A percentile compares a stretch with the other conserved stretches of the same genome.
phyloP scores from a whole-genome alignment of 2,888 invertebrate species.

The Therioaphis trifolii region DNA sequence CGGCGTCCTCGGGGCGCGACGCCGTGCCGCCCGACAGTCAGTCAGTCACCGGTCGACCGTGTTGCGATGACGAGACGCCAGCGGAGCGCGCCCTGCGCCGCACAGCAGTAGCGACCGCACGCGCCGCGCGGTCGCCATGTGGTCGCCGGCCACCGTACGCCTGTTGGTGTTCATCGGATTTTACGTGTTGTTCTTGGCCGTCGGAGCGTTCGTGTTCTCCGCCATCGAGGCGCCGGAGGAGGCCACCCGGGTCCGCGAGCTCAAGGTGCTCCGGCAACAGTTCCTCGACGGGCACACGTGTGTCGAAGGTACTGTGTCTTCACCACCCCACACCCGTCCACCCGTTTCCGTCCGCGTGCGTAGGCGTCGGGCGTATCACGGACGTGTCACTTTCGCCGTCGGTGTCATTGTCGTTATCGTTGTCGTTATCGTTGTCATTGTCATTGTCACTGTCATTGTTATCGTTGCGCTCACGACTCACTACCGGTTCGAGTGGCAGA shows the following conservation, averaged over 20 bases:
- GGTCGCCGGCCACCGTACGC: conserved; percentile 68
- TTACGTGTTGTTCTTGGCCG: conserved; percentile 74
- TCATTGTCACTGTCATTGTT: too few relatives aligned
- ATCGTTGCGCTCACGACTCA: too few relatives aligned
- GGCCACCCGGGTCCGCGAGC: conserved; percentile 72
- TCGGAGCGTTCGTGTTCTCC: conserved; percentile 83
- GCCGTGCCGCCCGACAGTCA: conserved; percentile 6
- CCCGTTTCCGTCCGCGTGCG: background rate
- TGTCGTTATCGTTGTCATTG: too few relatives aligned
- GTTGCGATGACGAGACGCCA: conserved; percentile 53
- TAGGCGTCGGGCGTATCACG: too few relatives aligned
- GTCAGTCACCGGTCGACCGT: conserved; percentile 60
- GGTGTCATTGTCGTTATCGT: too few relatives aligned
- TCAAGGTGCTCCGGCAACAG: conserved; percentile 72
- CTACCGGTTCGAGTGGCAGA: too few relatives aligned
- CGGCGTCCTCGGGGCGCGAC: conserved; percentile 60
- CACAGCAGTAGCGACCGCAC: conserved; percentile 54
- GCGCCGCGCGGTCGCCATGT: conserved; percentile 63
- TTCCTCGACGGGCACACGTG: conserved; percentile 76
- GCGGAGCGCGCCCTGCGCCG: conserved; percentile 52
- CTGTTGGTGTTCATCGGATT: conserved; percentile 70
- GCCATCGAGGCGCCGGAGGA: conserved; percentile 83
- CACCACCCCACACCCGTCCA: background rate
- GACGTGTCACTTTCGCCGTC: too few relatives aligned
- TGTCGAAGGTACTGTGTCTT: conserved; percentile 74